Conservation (phyloP, 2,113 vertebrate species). For the Amphilophus citrinellus region DNA sequence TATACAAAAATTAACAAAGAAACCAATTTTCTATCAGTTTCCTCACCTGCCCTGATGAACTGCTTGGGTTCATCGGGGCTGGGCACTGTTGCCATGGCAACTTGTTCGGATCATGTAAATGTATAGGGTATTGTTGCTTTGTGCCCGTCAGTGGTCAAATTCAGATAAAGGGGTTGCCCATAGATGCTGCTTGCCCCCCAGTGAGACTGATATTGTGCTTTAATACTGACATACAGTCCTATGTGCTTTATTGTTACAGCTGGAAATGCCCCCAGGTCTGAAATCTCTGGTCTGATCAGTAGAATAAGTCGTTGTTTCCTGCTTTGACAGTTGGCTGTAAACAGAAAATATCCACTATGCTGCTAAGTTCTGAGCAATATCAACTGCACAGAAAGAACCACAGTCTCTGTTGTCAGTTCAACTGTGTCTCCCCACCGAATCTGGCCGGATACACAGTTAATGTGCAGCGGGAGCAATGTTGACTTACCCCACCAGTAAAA, state of each 20-base stretch:
- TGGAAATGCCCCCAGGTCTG: neutral
- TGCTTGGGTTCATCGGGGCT: neutral
- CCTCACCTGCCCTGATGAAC: neutral
- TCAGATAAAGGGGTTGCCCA: neutral
- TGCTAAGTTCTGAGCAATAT: slow-evolving; percentile 14
- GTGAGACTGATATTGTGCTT: neutral
- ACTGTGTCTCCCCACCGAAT: slow-evolving; percentile 20
- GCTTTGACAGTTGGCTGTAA: slow-evolving; percentile 22
- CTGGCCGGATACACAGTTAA: slow-evolving; percentile 32
- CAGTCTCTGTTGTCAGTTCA: slow-evolving; percentile 30
- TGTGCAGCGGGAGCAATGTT: slow-evolving; percentile 19
- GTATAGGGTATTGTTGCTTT: neutral
- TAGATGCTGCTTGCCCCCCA: neutral
- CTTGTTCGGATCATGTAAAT: neutral
- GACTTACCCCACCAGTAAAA: slow-evolving; percentile 20
- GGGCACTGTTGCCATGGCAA: neutral
- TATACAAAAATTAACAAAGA: neutral
- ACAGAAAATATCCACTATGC: slow-evolving; percentile 8
- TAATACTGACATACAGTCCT: neutral
- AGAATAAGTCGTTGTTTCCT: neutral
- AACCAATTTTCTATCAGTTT: neutral
- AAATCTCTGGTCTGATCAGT: neutral
- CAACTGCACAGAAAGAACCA: slow-evolving; percentile 23
- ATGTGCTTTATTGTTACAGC: neutral
- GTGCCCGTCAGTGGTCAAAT: neutral